Evolutionary conservation across 2,797 vertebrate species (phyloP), one percentile per base, ranked within the genome.

Genomic region (Pipistrellus pipistrellus): DNA sequence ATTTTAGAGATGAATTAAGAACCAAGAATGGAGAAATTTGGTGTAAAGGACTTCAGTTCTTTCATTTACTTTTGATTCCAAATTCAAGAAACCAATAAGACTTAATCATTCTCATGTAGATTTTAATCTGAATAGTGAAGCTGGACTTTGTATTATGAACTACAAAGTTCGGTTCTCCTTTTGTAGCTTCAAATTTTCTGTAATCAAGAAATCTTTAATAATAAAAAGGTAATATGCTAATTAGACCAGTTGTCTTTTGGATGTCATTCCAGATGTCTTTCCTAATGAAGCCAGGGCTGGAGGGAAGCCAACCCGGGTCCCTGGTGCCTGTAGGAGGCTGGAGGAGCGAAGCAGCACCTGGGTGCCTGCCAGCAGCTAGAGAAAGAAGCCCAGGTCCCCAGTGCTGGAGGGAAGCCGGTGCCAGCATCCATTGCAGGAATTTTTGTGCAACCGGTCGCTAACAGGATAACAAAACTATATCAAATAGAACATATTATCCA

Each of bases 1-100:
- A 85, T 55, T 89, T 89, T 69, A 53, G 23, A 88, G 48, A 84
- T 41, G 2, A 78, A 73, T 53, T 41, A 73, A 88, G 72, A 80
- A 69, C 23, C 23, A 57, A 57, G 11, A 91, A 85, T 46, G n/a
- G 44, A 81, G 25, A 76, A 15, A 75, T 2, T 46, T 53, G 57
- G 14, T 73, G 46, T 53, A 64, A 66, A 32, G 7, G 10, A 17
- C 6, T 55, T 3, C 2, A 91, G 4, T n/a, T 94, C 30, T 77
- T 73, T 14, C 14, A 44, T 32, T 17, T 73, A 59, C 14, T 82
- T 72, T 55, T 88, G 15, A 62, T 18, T 57, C 8, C 20, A 87
- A 75, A 88, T 75, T 53, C 32, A 83, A 66, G 38, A 77, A 78
- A 51, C 3, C 48, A 64, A 3, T 48, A 75, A 12, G 1, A 62